phyloP scores from a whole-genome alignment of 2,888 invertebrate genomes.

The Myopa testacea region DNA sequence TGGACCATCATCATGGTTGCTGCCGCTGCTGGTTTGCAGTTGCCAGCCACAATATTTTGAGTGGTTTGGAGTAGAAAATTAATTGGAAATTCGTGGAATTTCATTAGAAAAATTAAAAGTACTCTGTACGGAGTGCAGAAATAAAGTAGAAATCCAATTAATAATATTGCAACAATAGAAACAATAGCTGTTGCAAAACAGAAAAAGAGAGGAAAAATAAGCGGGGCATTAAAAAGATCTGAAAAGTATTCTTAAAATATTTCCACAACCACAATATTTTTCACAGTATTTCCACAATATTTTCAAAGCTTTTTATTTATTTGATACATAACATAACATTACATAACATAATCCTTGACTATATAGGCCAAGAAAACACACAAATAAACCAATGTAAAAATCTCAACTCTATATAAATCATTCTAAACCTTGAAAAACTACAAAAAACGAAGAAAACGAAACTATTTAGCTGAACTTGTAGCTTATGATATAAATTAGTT shows the following conservation, averaged over 20 bases:
- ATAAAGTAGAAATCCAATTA: background rate
- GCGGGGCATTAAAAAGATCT: background rate
- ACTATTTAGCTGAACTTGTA: too few species aligned
- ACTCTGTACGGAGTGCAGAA: too few species aligned
- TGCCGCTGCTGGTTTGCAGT: background rate
- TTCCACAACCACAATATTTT: background rate
- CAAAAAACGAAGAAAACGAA: too few species aligned
- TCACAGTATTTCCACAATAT: background rate
- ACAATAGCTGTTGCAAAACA: background rate
- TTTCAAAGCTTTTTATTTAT: background rate
- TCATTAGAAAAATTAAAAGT: slow-evolving; percentile 25
- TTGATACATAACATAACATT: background rate
- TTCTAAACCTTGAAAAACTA: too few species aligned
- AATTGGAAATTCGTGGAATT: slow-evolving; percentile 34
- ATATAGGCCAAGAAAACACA: too few species aligned
- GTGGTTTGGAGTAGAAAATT: background rate
- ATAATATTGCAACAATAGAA: background rate
- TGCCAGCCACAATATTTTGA: background rate
- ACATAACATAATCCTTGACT: too few species aligned
- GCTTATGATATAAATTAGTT: too few species aligned
- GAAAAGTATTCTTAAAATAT: background rate
- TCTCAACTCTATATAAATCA: too few species aligned
- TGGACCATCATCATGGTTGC: slow-evolving; percentile 11
- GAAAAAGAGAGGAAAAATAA: background rate
- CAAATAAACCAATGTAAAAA: too few species aligned